Conservation (phyloP, 2,113 vertebrate species). For the Hemicordylus capensis region DNA sequence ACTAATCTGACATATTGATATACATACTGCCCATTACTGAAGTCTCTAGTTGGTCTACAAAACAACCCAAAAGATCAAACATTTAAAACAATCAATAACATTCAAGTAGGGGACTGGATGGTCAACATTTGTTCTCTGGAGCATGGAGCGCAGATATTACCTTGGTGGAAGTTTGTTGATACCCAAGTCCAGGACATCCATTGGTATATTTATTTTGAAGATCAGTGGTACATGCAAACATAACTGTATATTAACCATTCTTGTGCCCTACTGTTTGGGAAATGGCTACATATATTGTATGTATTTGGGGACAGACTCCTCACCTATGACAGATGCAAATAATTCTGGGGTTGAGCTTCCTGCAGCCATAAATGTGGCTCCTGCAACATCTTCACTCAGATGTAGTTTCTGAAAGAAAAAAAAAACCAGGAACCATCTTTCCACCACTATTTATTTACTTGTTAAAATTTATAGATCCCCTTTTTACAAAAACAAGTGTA, state of each 20-base stretch:
- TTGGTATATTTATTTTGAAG: neutral
- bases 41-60: too few relatives aligned
- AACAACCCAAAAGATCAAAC: too few relatives aligned
- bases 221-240: neutral
- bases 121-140: neutral
- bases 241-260: neutral
- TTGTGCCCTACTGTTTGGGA: neutral
- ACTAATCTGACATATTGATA: too few relatives aligned
- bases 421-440: neutral
- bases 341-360: constrained; percentile 97
- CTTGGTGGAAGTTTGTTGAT: constrained; percentile 38
- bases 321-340: constrained; percentile 96
- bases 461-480: too few relatives aligned
- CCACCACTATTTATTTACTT: too few relatives aligned
- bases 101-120: too few relatives aligned
- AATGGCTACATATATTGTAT: constrained; percentile 1
- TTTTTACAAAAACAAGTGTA: too few relatives aligned
- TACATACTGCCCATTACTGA: too few relatives aligned
- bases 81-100: too few relatives aligned
- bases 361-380: constrained; percentile 98
- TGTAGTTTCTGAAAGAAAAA: constrained; percentile 88
- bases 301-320: constrained; percentile 37
- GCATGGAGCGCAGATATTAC: neutral
- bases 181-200: constrained; percentile 20
- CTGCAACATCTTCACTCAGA: constrained; percentile 96